These are phyloP conservation scores for Osmerus eperlanus DNA, from an alignment of 2,113 vertebrate species.

Conservation along the genomic window DNA sequence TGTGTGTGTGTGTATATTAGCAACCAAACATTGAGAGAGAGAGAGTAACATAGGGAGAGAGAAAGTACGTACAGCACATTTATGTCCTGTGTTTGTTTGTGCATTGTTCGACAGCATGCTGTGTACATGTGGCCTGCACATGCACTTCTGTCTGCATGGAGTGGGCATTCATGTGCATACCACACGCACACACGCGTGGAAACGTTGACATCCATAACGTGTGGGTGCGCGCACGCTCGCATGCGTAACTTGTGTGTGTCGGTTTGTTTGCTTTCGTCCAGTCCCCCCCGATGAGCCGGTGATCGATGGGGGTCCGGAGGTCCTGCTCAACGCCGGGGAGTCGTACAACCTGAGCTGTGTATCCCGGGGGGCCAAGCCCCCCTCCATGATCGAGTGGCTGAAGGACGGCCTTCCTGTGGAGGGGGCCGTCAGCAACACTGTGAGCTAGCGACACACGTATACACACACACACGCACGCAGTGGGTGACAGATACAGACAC, in stretches of 20 bases:
- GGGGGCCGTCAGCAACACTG: conserved; percentile 79
- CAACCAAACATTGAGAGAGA: no score
- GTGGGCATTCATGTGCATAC: no score
- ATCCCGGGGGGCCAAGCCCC: conserved; percentile 87
- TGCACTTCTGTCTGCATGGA: no score
- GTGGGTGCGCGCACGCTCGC: not conserved
- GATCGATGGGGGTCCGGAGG: conserved; percentile 85
- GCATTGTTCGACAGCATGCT: no score
- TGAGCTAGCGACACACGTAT: conserved; percentile 47
- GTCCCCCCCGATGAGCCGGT: conserved; percentile 87
- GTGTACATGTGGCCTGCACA: no score
- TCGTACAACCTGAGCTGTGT: conserved; percentile 90
- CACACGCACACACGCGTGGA: no score
- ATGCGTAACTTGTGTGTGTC: not conserved
- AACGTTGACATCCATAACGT: not conserved
- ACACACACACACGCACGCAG: not conserved
- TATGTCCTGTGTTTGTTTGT: no score
- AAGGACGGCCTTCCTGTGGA: conserved; percentile 83
- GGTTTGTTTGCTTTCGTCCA: conserved; percentile 22
- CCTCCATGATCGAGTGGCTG: conserved; percentile 85
- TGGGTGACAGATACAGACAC: not conserved
- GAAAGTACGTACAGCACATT: no score
- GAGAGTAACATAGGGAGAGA: no score
- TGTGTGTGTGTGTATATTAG: not conserved
- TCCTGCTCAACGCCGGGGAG: conserved; percentile 83